Base-by-base conservation (phyloP, 2,888 invertebrate species). In the Drosophila kambysellisi region DNA sequence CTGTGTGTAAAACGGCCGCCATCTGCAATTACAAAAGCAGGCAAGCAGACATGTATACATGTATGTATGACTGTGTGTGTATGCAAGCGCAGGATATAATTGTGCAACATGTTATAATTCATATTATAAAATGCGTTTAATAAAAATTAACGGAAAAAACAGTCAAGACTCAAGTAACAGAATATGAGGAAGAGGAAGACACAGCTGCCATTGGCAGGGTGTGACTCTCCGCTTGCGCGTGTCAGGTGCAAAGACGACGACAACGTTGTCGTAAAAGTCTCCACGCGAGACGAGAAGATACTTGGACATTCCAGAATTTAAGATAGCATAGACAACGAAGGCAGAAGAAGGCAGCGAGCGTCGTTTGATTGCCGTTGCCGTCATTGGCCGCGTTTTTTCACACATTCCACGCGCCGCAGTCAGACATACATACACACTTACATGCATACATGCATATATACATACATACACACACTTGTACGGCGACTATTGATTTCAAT, bases 361-460 rank as follows among this genome's bases (percentile, higher is more conserved):
- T 70, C 79, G 70, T 81, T 81, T 79, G 73, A 79, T 79, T 76
- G 79, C 70, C 79, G 76, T 77, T 79, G 81, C 81, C 84, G 86
- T 86, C 89, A 83, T 88, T 89, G 89, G 88, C 89, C 89, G 89
- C 89, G 85, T 89, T 87, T 89, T 80, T 86, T 86, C 79, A 83
- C 83, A 88, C 88, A 88, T 86, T 86, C 88, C 88, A 76, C 74
- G 66, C 82, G 75, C 76, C 72, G 82, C 29, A 39, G 39, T 76
- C 73, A 66, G 9, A 9, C 50, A 30, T 46, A n/a, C 43, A 43
- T n/a, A 43, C 15, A 46, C 25, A 46, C 25, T 7, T 20, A 46
- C 20, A 15, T 62, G 74, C 79, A 73, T 37, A 25, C 43, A 41
- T 4, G 20, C 20, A 50, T 15, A 57, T 20, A 65, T 64, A 68